A percentile compares a stretch with the other conserved stretches of the same genome.
phyloP scores from a whole-genome alignment of 2,797 vertebrate genomes.

The Chelidonichthys spinosus region DNA sequence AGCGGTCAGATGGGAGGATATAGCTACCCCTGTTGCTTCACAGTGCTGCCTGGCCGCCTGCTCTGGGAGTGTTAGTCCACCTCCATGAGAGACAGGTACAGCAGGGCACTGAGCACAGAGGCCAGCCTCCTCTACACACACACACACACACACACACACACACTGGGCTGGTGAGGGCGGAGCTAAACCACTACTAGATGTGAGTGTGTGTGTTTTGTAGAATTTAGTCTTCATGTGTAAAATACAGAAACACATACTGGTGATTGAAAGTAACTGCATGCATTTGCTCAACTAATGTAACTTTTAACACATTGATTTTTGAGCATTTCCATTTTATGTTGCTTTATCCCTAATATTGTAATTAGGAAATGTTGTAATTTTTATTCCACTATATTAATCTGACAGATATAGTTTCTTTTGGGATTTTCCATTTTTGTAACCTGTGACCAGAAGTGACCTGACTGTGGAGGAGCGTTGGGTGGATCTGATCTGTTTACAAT shows the following conservation, averaged over 20 bases:
- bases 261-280: not conserved
- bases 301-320: too few species aligned
- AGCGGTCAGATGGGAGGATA: constrained; percentile 68
- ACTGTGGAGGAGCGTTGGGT: too few species aligned
- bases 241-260: constrained; percentile 8
- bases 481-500: too few species aligned
- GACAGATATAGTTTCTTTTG: not conserved
- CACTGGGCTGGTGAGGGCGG: constrained; percentile 66
- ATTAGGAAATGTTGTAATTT: not conserved
- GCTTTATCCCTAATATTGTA: not conserved
- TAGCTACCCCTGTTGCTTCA: constrained; percentile 79
- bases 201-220: constrained; percentile 15
- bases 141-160: constrained; percentile 60
- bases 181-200: constrained; percentile 69
- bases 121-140: constrained; percentile 69
- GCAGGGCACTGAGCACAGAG: constrained; percentile 77
- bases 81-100: constrained; percentile 85
- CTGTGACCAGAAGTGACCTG: too few species aligned
- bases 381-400: not conserved
- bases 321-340: not conserved
- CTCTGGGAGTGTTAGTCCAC: constrained; percentile 78
- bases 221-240: not conserved
- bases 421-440: not conserved
- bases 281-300: not conserved
- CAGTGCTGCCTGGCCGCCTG: constrained; percentile 74